These are phyloP conservation scores for Mionectes macconnelli DNA, from an alignment of 2,113 vertebrate species.

Conservation along the genomic window DNA sequence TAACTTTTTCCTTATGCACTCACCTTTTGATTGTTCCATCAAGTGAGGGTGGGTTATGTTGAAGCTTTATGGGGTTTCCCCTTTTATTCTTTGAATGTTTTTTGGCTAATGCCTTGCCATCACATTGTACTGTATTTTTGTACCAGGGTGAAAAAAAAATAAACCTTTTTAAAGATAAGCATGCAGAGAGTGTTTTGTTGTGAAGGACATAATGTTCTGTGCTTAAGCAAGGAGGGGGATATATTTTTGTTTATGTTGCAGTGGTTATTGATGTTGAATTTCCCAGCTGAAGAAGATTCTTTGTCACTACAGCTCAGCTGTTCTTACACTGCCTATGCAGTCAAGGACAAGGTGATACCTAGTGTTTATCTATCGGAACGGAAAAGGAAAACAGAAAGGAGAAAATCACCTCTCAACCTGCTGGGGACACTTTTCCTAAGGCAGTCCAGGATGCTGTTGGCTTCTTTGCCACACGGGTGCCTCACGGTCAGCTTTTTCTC, in stretches of 20 bases:
- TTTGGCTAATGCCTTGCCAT: conserved; percentile 68
- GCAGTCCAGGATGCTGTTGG: background rate
- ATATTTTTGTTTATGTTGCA: background rate
- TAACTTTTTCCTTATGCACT: background rate
- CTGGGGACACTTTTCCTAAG: background rate
- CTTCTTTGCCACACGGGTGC: background rate
- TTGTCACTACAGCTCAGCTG: background rate
- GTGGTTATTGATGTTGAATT: background rate
- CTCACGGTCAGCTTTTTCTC: background rate
- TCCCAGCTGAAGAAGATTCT: background rate
- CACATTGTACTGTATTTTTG: conserved; percentile 80
- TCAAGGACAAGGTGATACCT: background rate
- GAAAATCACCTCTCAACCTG: background rate
- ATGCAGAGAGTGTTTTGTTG: conserved; percentile 4
- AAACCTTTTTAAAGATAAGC: conserved; percentile 74
- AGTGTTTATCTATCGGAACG: background rate
- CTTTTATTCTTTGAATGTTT: conserved; percentile 66
- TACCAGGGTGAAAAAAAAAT: conserved; percentile 67
- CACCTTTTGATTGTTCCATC: conserved; percentile 49
- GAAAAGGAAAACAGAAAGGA: background rate
- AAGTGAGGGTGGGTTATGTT: conserved; percentile 32
- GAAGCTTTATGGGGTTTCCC: conserved; percentile 40
- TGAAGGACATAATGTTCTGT: background rate
- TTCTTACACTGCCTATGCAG: background rate
- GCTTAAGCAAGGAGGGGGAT: background rate